These are phyloP conservation scores for Channa maculata DNA, from an alignment of 2,113 vertebrate species.

Conservation along the genomic window DNA sequence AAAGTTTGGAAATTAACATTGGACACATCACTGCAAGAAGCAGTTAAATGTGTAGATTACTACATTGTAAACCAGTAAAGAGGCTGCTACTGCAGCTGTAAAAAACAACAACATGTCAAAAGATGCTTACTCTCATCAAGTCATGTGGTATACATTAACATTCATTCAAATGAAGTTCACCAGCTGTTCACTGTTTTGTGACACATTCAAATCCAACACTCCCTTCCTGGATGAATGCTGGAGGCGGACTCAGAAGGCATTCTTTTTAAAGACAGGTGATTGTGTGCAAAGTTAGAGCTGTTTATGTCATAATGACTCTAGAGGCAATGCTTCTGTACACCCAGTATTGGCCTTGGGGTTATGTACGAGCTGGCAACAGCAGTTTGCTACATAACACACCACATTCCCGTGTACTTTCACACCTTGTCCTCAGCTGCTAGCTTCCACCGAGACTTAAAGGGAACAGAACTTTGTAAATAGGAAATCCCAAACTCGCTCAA, in stretches of 20 bases:
- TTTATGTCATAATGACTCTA: constrained; percentile 29
- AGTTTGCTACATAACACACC: constrained; percentile 19
- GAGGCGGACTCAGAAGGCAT: not conserved
- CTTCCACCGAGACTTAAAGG: not conserved
- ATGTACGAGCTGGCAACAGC: constrained; percentile 40
- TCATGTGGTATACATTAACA: constrained; percentile 2
- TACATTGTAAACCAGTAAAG: not conserved
- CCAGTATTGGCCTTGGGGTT: constrained; percentile 38
- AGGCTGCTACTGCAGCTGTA: not conserved
- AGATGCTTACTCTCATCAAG: constrained; percentile 9
- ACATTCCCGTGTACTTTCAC: constrained; percentile 64
- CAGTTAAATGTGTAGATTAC: too few relatives aligned
- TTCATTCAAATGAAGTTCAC: constrained; percentile 40
- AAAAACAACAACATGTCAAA: not conserved
- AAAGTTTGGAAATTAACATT: too few relatives aligned
- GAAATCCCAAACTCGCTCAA: constrained; percentile 21
- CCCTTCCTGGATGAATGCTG: constrained; percentile 5
- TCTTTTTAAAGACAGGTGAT: constrained; percentile 32
- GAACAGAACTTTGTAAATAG: not conserved
- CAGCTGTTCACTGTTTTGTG: constrained; percentile 15
- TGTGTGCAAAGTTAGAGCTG: constrained; percentile 3
- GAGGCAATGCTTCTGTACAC: constrained; percentile 28
- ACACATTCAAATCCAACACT: constrained; percentile 32
- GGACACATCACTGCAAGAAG: too few relatives aligned
- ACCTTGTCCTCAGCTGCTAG: constrained; percentile 38